A percentile compares a stretch with the other conserved stretches of the same genome.
These are phyloP conservation scores for Callionymus lyra DNA, from an alignment of 2,113 vertebrate genomes.

Conservation along the genomic window DNA sequence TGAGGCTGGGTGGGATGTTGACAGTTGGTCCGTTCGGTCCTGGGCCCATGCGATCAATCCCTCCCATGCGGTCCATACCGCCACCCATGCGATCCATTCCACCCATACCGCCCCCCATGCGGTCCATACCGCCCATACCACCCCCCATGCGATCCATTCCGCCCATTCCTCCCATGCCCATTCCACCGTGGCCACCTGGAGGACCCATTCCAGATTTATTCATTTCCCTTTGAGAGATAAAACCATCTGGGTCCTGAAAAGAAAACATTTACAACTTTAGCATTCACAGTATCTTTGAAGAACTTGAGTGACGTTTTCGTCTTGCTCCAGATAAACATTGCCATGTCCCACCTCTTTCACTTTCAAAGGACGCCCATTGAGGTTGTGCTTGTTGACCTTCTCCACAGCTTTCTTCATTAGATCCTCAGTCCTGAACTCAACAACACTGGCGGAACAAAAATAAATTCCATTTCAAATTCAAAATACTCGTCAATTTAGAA, in stretches of 20 bases:
- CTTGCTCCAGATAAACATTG: too few species aligned
- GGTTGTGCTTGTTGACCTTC: conserved; percentile 90
- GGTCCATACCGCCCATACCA: too few species aligned
- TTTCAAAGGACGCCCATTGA: conserved; percentile 91
- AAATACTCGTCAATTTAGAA: too few species aligned
- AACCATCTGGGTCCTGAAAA: conserved; percentile 82
- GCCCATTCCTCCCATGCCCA: conserved; percentile 53
- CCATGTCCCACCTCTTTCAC: conserved; percentile 80
- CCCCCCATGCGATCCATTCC: conserved; percentile 66
- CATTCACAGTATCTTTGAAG: too few species aligned
- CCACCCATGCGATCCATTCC: conserved; percentile 71
- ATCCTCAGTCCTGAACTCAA: conserved; percentile 97
- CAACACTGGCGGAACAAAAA: conserved; percentile 68
- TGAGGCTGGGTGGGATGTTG: conserved; percentile 87
- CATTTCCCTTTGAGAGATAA: conserved; percentile 87
- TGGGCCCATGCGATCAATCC: conserved; percentile 59
- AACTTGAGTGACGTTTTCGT: too few species aligned
- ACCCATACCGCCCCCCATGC: conserved; percentile 52
- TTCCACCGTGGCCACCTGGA: conserved; percentile 54
- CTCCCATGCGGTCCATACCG: conserved; percentile 60
- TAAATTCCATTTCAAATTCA: neutral
- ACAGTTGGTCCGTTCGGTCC: conserved; percentile 74
- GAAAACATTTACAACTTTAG: too few species aligned
- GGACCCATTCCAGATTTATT: conserved; percentile 69
- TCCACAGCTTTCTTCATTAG: conserved; percentile 96